Evolutionary conservation across 2,797 vertebrate species (phyloP).

Genomic region (Vireo griseus): DNA sequence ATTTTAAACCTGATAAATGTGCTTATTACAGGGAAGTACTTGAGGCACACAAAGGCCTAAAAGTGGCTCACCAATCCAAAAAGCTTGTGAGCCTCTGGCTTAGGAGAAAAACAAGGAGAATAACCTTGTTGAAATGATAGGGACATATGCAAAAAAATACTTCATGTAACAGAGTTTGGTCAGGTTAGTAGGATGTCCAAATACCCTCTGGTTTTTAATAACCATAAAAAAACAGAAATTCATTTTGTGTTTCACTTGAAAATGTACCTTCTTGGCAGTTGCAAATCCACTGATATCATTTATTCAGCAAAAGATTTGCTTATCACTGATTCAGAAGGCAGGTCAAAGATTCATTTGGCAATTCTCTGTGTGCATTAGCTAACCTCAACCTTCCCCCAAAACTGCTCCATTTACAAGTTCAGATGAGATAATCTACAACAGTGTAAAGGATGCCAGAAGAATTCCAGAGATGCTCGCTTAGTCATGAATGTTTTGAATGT

Average conservation of each 20-base stretch:
- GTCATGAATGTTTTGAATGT: neutral
- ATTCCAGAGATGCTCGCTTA: neutral
- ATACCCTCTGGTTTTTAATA: neutral
- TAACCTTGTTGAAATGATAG: neutral
- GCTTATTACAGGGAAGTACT: neutral
- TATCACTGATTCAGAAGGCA: slow-evolving; percentile 6
- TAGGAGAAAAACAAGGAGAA: neutral
- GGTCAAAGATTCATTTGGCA: slow-evolving; percentile 12
- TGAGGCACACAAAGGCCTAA: neutral
- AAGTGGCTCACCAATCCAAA: neutral
- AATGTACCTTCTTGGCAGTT: neutral
- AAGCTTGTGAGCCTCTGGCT: neutral
- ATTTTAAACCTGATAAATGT: neutral
- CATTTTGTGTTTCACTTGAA: slow-evolving; percentile 10
- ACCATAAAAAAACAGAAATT: neutral
- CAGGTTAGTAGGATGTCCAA: neutral
- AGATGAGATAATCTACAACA: neutral
- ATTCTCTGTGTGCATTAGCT: neutral
- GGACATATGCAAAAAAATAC: neutral
- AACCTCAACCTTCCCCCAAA: neutral
- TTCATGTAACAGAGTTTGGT: neutral
- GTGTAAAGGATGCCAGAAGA: neutral
- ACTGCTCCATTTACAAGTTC: neutral
- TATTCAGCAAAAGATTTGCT: neutral
- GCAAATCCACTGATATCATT: neutral